phyloP scores from a whole-genome alignment of 1,140 invertebrate species.

The Lasioglossum baleicum region DNA sequence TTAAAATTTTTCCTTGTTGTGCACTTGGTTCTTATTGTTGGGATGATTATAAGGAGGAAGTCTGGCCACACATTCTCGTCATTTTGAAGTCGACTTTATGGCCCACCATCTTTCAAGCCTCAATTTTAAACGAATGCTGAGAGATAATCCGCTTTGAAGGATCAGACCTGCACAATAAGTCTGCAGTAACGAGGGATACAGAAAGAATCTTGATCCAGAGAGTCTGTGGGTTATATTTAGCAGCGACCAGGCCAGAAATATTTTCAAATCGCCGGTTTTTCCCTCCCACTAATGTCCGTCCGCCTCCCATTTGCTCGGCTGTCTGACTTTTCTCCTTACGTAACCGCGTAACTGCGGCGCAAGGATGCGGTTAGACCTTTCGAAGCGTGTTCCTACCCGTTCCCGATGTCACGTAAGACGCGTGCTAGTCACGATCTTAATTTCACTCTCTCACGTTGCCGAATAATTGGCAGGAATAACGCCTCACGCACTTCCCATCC shows the following conservation, averaged over 20 bases:
- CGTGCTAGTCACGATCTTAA: constrained; percentile 67
- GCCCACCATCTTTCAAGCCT: too few species aligned
- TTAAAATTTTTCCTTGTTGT: too few species aligned
- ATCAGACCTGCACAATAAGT: too few species aligned
- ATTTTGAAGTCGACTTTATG: too few species aligned
- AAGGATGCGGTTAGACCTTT: constrained; percentile 68
- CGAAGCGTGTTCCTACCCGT: constrained; percentile 58
- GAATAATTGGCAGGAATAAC: constrained; percentile 36
- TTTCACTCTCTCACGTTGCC: constrained; percentile 63
- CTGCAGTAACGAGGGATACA: too few species aligned
- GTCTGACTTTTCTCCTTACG: constrained; percentile 63
- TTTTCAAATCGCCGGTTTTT: not conserved
- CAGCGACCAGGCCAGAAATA: not conserved
- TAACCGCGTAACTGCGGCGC: constrained; percentile 64
- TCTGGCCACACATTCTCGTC: too few species aligned
- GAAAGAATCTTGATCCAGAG: too few species aligned
- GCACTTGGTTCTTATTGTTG: too few species aligned
- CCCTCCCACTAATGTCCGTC: not conserved
- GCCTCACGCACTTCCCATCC: not conserved
- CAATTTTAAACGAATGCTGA: too few species aligned
- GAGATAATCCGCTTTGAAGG: too few species aligned
- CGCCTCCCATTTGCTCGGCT: constrained; percentile 2
- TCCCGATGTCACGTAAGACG: constrained; percentile 67
- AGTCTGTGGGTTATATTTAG: too few species aligned
- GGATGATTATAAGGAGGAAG: too few species aligned